phyloP scores from a whole-genome alignment of 1,140 invertebrate genomes.

The Sycophila sp. region DNA sequence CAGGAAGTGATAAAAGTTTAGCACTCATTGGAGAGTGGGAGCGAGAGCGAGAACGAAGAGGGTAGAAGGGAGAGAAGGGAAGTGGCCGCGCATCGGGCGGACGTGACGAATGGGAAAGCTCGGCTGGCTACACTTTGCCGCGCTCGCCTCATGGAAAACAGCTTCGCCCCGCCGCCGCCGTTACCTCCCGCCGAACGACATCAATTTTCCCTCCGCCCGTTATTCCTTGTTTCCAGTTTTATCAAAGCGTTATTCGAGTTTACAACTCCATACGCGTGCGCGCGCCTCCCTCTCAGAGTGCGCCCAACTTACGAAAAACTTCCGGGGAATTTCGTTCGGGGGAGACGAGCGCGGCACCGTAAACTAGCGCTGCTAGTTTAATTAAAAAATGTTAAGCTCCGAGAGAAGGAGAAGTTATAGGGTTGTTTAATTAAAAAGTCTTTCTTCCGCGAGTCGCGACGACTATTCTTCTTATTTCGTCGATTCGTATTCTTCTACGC shows the following conservation, averaged over 20 bases:
- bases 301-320: background rate
- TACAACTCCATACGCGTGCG: conserved; percentile 11
- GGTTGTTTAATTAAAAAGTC: too few species aligned
- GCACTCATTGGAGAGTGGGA: conserved; percentile 35
- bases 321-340: background rate
- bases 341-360: background rate
- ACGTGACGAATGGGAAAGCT: conserved; percentile 34
- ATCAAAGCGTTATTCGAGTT: conserved; percentile 32
- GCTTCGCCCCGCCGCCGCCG: background rate
- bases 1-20: conserved; percentile 42
- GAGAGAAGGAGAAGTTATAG: background rate
- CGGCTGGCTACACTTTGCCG: background rate
- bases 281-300: background rate
- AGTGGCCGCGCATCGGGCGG: conserved; percentile 14
- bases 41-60: background rate
- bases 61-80: conserved; percentile 1
- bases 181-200: background rate
- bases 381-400: background rate
- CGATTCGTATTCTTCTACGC: too few species aligned
- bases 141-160: conserved; percentile 28
- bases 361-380: background rate
- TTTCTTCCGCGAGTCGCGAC: too few species aligned
- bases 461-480: too few species aligned
- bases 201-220: conserved; percentile 27
- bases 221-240: conserved; percentile 33